Conservation (phyloP, 2,113 vertebrate species). For the Lampris incognitus region DNA sequence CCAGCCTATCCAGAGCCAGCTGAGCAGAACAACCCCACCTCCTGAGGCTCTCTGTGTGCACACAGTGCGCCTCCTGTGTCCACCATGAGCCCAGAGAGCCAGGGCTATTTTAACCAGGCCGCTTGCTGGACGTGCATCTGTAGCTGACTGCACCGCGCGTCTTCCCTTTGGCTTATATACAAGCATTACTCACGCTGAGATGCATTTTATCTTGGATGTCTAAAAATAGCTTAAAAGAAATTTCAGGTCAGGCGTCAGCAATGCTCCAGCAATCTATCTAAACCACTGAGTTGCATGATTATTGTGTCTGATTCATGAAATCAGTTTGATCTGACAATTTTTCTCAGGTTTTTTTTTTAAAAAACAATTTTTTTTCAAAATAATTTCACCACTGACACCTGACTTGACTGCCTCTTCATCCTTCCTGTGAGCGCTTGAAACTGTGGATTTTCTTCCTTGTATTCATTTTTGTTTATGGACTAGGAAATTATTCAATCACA, state of each 20-base stretch:
- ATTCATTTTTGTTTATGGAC: background rate
- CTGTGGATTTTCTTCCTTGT: background rate
- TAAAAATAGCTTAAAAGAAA: conserved; percentile 74
- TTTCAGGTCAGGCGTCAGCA: conserved; percentile 34
- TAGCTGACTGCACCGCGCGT: conserved; percentile 61
- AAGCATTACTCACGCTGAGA: conserved; percentile 61
- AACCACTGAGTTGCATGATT: background rate
- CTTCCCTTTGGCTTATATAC: conserved; percentile 65
- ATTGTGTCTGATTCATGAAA: background rate
- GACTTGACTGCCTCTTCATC: too few relatives aligned
- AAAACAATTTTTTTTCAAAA: background rate
- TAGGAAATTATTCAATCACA: background rate
- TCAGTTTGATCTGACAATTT: background rate
- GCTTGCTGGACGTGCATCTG: conserved; percentile 59
- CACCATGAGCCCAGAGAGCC: conserved; percentile 41
- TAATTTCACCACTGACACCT: background rate
- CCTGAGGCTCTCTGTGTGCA: conserved; percentile 24
- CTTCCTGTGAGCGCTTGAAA: too few relatives aligned
- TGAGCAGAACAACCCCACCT: conserved; percentile 34
- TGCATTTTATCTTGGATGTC: conserved; percentile 62
- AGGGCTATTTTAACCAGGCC: conserved; percentile 68
- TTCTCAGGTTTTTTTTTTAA: background rate
- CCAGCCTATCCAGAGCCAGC: conserved; percentile 58
- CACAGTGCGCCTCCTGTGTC: conserved; percentile 30
- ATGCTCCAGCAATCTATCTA: conserved; percentile 30